Evolutionary conservation across 2,888 invertebrate species (phyloP).

Genomic region (Agrilus biguttatus): DNA sequence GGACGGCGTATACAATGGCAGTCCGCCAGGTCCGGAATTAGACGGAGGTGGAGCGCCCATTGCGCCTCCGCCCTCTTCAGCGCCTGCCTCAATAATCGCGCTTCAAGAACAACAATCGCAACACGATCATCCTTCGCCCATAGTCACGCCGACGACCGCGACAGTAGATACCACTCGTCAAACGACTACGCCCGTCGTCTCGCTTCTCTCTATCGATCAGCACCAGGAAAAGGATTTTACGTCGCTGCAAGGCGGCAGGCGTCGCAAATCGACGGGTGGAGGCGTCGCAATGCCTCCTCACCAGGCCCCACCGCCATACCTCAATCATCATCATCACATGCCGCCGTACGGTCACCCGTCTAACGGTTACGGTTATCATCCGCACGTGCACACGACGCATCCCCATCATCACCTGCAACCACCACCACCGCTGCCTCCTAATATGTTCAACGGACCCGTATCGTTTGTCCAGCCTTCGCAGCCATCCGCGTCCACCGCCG

Average conservation of each 20-base stretch:
- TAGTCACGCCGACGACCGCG: no score
- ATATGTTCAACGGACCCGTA: conserved; percentile 2
- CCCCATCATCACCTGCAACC: conserved; percentile 1
- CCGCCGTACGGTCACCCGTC: conserved; percentile 4
- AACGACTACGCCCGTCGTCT: conserved; percentile 28
- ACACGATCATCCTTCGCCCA: no score
- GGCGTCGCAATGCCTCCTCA: conserved; percentile 3
- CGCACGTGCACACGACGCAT: conserved; percentile 4
- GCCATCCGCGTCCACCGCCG: conserved; percentile 1
- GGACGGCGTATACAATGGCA: no score
- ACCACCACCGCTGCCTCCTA: not conserved
- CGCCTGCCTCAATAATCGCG: no score
- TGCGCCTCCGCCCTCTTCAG: no score
- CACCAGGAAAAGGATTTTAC: conserved; percentile 27
- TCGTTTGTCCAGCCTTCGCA: not conserved
- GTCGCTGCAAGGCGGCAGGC: conserved; percentile 28
- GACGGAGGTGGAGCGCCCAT: no score
- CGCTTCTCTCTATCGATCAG: conserved; percentile 25
- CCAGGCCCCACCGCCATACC: conserved; percentile 1
- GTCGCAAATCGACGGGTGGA: conserved; percentile 13
- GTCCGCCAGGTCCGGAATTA: no score
- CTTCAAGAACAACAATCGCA: no score
- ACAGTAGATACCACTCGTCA: conserved; percentile 14
- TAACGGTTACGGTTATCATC: conserved; percentile 3
- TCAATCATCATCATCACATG: conserved; percentile 1